Conservation (phyloP, 92 coral and sea anemone genomes). For the Porites cylindrica region DNA sequence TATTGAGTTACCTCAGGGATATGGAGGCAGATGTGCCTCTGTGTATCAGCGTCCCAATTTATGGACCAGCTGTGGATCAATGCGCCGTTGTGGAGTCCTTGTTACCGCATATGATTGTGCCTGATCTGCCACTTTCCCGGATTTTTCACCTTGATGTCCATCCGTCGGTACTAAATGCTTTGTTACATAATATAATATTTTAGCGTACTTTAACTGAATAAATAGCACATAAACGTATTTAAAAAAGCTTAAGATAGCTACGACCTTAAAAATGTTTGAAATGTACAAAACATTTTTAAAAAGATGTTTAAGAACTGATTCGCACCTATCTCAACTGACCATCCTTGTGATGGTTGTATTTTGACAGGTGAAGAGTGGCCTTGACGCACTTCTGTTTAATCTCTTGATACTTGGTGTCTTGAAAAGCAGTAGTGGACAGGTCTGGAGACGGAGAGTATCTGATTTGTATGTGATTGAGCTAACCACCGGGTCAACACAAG, state of each 20-base stretch:
- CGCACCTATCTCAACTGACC: no score
- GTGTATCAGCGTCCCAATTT: conserved; percentile 80
- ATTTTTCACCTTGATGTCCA: conserved; percentile 92
- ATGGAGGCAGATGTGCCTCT: conserved; percentile 58
- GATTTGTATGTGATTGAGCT: conserved; percentile 88
- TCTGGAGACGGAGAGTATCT: conserved; percentile 82
- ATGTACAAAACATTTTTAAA: no score
- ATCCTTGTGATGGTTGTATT: not conserved
- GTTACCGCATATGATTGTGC: conserved; percentile 70
- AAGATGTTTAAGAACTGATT: no score
- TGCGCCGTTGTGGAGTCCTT: conserved; percentile 69
- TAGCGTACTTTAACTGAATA: no score
- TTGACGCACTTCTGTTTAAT: conserved; percentile 82
- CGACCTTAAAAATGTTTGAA: no score
- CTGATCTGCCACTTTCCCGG: conserved; percentile 86
- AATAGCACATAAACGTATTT: no score
- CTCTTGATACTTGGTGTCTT: conserved; percentile 77
- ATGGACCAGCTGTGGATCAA: conserved; percentile 75
- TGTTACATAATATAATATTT: not conserved
- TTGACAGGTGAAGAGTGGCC: conserved; percentile 58
- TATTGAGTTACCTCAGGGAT: conserved; percentile 45
- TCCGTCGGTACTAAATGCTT: conserved; percentile 76
- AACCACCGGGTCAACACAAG: conserved; percentile 50
- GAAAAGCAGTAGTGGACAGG: conserved; percentile 69
- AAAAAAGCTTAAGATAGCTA: no score